Conservation (phyloP, 2,797 vertebrate genomes). For the Fistularia tabacaria region DNA sequence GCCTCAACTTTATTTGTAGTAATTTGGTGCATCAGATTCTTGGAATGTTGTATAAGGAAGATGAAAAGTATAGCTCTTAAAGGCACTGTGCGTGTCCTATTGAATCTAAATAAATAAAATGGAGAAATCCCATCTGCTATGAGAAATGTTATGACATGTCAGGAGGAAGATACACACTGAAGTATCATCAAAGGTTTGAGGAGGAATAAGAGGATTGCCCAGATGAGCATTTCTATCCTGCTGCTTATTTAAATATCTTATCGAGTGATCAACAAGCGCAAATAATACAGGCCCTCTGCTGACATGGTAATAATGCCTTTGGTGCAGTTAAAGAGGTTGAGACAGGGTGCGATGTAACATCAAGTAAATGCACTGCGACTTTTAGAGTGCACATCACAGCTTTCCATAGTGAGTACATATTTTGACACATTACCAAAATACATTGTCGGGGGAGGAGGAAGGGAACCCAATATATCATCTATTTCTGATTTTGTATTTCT, state of each 20-base stretch:
- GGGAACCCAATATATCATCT: constrained; percentile 3
- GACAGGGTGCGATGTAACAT: constrained; percentile 8
- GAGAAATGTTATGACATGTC: constrained; percentile 14
- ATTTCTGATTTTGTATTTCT: constrained; percentile 9
- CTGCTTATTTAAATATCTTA: constrained; percentile 18
- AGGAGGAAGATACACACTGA: constrained; percentile 16
- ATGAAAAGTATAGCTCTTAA: constrained; percentile 21
- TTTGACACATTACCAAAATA: constrained; percentile 2
- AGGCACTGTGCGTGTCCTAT: constrained; percentile 23
- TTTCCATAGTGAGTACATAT: constrained; percentile 17
- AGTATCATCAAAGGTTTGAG: constrained; percentile 28
- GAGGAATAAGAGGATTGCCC: not conserved
- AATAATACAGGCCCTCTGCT: constrained; percentile 10
- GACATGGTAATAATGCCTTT: constrained; percentile 17
- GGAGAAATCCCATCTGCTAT: constrained; percentile 49
- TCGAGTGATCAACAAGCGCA: constrained; percentile 14
- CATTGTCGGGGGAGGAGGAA: constrained; percentile 2
- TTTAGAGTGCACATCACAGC: constrained; percentile 7
- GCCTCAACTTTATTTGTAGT: constrained; percentile 54
- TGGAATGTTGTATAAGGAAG: constrained; percentile 53
- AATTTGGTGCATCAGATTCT: constrained; percentile 48
- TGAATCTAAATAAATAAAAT: constrained; percentile 45
- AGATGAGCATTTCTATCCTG: constrained; percentile 16
- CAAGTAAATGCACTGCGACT: constrained; percentile 9
- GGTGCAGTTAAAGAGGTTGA: constrained; percentile 9